phyloP scores from a whole-genome alignment of 2,113 vertebrate species.

The Clarias batrachus region DNA sequence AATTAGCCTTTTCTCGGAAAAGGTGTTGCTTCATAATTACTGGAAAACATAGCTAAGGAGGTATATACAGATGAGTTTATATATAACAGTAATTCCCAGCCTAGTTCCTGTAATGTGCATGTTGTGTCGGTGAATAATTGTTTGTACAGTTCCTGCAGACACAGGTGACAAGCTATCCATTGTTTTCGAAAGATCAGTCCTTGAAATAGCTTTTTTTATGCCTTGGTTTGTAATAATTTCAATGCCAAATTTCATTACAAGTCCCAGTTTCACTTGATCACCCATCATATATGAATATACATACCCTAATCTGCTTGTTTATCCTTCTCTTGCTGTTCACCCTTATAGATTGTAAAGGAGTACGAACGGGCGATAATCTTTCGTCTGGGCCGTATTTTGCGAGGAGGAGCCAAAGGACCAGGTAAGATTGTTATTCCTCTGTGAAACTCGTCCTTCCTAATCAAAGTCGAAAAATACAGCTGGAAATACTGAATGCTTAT shows the following conservation, averaged over 20 bases:
- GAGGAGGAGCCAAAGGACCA: slow-evolving; percentile 91
- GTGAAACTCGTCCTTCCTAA: background rate
- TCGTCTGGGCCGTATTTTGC: slow-evolving; percentile 86
- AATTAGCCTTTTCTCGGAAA: background rate
- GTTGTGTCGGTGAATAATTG: too few species aligned
- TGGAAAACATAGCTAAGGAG: background rate
- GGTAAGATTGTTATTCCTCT: slow-evolving; percentile 68
- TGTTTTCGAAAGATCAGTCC: too few species aligned
- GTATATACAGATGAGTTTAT: too few species aligned
- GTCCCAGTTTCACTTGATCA: too few species aligned
- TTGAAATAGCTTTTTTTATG: too few species aligned
- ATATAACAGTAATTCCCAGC: too few species aligned
- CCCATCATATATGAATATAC: background rate
- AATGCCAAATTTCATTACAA: too few species aligned
- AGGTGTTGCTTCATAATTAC: background rate
- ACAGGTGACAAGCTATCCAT: too few species aligned
- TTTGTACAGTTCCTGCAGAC: too few species aligned
- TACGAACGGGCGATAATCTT: slow-evolving; percentile 96
- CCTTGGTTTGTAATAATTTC: too few species aligned
- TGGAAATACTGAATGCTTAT: background rate
- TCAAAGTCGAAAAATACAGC: background rate
- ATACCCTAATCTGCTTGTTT: background rate
- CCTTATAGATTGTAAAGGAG: slow-evolving; percentile 87
- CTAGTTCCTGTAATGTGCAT: too few species aligned
- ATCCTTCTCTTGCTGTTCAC: background rate